A percentile compares a stretch with the other conserved stretches of the same genome.
Conservation (phyloP, 2,888 invertebrate genomes). For the Clunio marinus region DNA sequence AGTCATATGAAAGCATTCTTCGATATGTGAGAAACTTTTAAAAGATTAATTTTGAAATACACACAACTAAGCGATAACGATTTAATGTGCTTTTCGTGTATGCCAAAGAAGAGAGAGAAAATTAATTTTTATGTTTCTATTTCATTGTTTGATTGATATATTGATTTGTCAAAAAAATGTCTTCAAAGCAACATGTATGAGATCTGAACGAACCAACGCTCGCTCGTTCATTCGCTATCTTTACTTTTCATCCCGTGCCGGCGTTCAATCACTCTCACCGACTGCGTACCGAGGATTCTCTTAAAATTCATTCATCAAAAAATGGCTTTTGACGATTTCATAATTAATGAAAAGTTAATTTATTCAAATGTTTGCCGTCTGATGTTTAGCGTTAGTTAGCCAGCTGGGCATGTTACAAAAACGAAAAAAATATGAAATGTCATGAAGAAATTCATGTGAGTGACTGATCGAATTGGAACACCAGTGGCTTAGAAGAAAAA, state of each 20-base stretch:
- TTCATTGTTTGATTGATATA: conserved; percentile 25
- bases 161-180: conserved; percentile 27
- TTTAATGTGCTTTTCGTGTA: conserved; percentile 34
- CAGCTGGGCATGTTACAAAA: background rate
- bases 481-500: background rate
- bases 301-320: conserved; percentile 15
- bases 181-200: conserved; percentile 13
- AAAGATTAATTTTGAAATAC: conserved; percentile 3
- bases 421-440: no score
- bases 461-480: conserved; percentile 33
- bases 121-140: conserved; percentile 20
- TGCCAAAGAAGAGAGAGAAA: no score
- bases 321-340: conserved; percentile 10
- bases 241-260: background rate
- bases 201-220: no score
- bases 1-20: background rate
- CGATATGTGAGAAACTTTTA: background rate
- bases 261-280: background rate
- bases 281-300: background rate
- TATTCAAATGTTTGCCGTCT: conserved; percentile 27
- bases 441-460: conserved; percentile 25
- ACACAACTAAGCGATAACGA: conserved; percentile 12
- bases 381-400: background rate
- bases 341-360: conserved; percentile 26
- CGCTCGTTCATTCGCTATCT: background rate